Conservation (phyloP, 2,797 vertebrate genomes). For the Erpetoichthys calabaricus region DNA sequence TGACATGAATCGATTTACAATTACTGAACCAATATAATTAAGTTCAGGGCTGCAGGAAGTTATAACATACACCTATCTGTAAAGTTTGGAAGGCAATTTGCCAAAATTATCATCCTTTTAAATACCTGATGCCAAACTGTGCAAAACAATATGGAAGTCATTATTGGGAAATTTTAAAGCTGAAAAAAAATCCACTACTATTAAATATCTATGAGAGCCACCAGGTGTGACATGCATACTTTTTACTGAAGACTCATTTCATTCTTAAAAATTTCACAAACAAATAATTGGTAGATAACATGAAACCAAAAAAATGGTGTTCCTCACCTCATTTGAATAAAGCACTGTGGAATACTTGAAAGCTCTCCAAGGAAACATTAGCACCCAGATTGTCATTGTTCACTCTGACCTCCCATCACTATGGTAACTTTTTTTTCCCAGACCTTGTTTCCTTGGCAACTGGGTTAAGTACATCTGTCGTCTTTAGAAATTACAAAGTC, state of each 20-base stretch:
- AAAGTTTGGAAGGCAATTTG: conserved; percentile 9
- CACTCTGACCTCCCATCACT: conserved; percentile 9
- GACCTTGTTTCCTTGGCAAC: conserved; percentile 6
- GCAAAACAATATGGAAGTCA: conserved; percentile 5
- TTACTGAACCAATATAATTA: too few species aligned
- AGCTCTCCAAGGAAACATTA: conserved; percentile 13
- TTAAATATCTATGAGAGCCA: conserved; percentile 4
- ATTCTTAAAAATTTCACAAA: not conserved
- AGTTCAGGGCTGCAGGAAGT: too few species aligned
- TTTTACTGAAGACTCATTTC: not conserved
- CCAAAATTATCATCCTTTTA: conserved; percentile 10
- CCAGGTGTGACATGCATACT: too few species aligned
- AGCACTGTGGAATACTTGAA: conserved; percentile 7
- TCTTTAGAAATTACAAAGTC: conserved; percentile 5
- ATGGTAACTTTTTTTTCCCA: conserved; percentile 9
- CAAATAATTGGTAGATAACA: not conserved
- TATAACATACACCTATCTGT: conserved; percentile 2
- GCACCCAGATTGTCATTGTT: conserved; percentile 9
- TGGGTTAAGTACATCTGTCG: not conserved
- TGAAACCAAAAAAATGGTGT: not conserved
- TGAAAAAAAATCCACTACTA: too few species aligned
- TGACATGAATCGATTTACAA: too few species aligned
- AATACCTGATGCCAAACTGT: conserved; percentile 4
- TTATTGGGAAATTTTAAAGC: too few species aligned
- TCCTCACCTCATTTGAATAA: not conserved